These are phyloP conservation scores for Rhodeus uyekii DNA, from an alignment of 2,797 vertebrate species.

Conservation along the genomic window DNA sequence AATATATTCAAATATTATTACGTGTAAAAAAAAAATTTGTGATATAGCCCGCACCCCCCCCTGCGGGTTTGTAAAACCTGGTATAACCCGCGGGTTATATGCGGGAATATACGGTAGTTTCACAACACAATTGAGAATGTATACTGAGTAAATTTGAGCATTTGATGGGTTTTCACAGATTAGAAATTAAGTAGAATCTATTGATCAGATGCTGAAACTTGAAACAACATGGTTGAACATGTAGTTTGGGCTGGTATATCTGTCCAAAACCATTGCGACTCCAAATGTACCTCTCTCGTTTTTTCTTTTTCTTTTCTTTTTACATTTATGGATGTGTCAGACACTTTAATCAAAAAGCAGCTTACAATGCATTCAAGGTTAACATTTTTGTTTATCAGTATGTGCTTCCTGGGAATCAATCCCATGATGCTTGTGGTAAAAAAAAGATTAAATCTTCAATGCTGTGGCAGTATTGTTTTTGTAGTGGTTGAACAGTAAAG, in stretches of 20 bases:
- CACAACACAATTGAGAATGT: too few species aligned
- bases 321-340: not conserved
- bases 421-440: not conserved
- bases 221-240: not conserved
- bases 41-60: too few species aligned
- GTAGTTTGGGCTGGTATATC: not conserved
- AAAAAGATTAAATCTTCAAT: not conserved
- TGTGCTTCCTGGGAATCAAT: not conserved
- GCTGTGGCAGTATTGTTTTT: not conserved
- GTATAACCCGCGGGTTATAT: too few species aligned
- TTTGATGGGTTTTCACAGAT: not conserved
- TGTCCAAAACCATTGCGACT: not conserved
- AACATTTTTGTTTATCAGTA: not conserved
- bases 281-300: not conserved
- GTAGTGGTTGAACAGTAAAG: not conserved
- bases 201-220: not conserved
- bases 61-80: too few species aligned
- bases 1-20: too few species aligned
- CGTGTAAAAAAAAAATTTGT: too few species aligned
- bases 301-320: not conserved
- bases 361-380: not conserved
- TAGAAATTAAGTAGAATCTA: not conserved
- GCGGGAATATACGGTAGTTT: too few species aligned
- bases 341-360: not conserved
- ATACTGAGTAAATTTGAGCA: too few species aligned